These are phyloP conservation scores for Eupristina koningsbergeri DNA, from an alignment of 1,140 invertebrate genomes.

Conservation along the genomic window DNA sequence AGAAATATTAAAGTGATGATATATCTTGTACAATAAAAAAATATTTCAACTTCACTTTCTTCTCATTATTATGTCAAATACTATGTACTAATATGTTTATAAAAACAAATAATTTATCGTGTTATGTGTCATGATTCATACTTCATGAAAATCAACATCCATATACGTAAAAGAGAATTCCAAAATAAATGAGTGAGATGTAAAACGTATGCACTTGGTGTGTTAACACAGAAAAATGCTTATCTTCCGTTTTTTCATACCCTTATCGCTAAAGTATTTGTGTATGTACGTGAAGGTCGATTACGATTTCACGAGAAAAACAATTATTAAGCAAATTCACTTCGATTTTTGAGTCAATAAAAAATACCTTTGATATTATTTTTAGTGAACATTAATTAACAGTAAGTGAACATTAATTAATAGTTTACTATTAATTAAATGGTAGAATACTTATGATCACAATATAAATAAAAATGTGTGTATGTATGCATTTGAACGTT, in stretches of 20 bases:
- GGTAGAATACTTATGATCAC: too few relatives aligned
- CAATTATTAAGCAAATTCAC: background rate
- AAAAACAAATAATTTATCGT: background rate
- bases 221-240: constrained; percentile 23
- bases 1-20: background rate
- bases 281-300: constrained; percentile 13
- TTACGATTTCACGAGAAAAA: constrained; percentile 12
- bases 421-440: too few relatives aligned
- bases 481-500: too few relatives aligned
- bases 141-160: background rate
- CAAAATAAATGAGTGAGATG: constrained; percentile 20
- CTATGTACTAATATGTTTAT: background rate
- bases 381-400: background rate
- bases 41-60: background rate
- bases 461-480: too few relatives aligned
- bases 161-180: background rate
- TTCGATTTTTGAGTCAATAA: background rate
- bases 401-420: too few relatives aligned
- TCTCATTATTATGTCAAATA: background rate
- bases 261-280: constrained; percentile 27
- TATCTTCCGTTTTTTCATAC: constrained; percentile 14
- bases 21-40: background rate
- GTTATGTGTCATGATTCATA: background rate
- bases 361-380: background rate
- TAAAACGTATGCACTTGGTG: constrained; percentile 19